Evolutionary conservation across 2,888 invertebrate genomes (phyloP), one percentile per base, ranked within the genome.

Genomic region (Volucella bombylans): DNA sequence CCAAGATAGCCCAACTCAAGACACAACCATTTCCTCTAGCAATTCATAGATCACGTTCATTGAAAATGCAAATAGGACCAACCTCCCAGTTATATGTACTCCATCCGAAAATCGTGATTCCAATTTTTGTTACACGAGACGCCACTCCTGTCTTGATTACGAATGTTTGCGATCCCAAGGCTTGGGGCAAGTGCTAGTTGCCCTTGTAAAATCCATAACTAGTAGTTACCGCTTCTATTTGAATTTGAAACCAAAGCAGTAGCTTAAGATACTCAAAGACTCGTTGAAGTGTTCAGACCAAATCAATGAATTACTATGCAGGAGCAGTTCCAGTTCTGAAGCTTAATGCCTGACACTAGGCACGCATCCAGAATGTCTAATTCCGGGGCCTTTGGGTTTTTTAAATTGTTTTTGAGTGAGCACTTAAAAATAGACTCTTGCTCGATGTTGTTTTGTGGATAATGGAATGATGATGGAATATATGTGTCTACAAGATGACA

Each of bases 281-380:
- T 55, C 23, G 14, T 49, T 38, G 4, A 38, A 14, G 50, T 43
- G 23, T 8, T 65, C 18, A 41, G 55, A 45, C 54, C 71, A 69
- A 47, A 69, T 73, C 55, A 67, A 43, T 8, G 18, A 65, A 85
- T 85, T 85, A 67, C 65, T 80, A 85, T 85, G 74, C 83, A 31
- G 50, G 41, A 67, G 47, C 49, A 71, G 80, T 76, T 76, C 61
- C 47, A 23, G 54, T 71, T 83, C 65, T 59, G 73, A 69, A 68
- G 69, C 83, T 83, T 79, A 71, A 80, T 65, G 74, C 80, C 71
- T 57, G 80, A 67, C 76, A 80, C 61, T 71, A 49, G 62, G 61
- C 10, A 85, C 80, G 80, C 80, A 31, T 71, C 23, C 50, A 15
- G 83, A 80, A 85, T 85, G 0, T 14, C 43, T 67, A 71, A 85